These are phyloP conservation scores for Belgica antarctica DNA, from an alignment of 2,888 invertebrate genomes.

Conservation along the genomic window DNA sequence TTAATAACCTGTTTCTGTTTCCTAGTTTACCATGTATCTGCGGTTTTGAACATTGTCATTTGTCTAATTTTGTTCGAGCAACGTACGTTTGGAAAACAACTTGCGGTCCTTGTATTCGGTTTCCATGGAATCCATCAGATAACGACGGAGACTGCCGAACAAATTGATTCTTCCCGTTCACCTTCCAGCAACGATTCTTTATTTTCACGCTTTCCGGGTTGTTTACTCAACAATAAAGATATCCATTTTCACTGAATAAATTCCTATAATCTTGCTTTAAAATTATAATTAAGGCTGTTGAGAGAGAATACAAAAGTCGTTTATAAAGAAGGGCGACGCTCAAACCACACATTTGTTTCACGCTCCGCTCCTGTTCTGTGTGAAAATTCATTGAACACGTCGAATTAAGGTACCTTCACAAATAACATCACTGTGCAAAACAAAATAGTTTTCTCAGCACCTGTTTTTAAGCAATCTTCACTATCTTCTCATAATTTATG, in stretches of 20 bases:
- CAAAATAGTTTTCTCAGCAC: no score
- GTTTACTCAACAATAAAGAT: slow-evolving; percentile 18
- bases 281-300: slow-evolving; percentile 35
- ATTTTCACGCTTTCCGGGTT: not conserved
- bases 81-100: no score
- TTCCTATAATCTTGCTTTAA: slow-evolving; percentile 23
- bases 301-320: slow-evolving; percentile 26
- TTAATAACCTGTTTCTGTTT: no score
- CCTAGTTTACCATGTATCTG: no score
- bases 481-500: no score
- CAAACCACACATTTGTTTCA: slow-evolving; percentile 35
- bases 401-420: no score
- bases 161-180: slow-evolving; percentile 28
- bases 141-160: slow-evolving; percentile 31
- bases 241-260: slow-evolving; percentile 33
- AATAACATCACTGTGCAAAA: no score
- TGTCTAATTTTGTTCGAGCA: not conserved
- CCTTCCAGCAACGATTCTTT: no score
- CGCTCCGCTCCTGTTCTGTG: not conserved
- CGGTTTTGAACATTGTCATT: slow-evolving; percentile 9
- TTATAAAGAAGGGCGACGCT: not conserved
- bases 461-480: no score
- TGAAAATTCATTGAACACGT: no score
- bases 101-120: no score
- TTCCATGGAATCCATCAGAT: slow-evolving; percentile 19